phyloP scores from a whole-genome alignment of 2,888 invertebrate species.

The Andrena hattorfiana region DNA sequence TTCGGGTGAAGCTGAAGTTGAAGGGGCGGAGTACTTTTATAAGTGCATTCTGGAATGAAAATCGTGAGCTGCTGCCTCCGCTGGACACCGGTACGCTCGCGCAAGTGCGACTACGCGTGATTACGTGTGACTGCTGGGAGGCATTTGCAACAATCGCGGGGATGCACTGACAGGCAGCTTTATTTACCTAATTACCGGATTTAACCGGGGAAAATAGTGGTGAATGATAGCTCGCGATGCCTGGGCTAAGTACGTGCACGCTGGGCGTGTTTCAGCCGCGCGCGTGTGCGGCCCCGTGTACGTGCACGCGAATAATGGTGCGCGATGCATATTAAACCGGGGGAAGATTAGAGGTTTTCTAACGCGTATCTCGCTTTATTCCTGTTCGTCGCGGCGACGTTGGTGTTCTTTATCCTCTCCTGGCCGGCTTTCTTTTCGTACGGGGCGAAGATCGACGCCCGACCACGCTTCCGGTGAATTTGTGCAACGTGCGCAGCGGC shows the following conservation, averaged over 20 bases:
- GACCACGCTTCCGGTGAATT: conserved; percentile 21
- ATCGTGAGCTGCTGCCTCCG: conserved; percentile 12
- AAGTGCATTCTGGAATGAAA: not conserved
- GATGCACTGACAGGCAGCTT: conserved; percentile 68
- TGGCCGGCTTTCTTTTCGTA: not conserved
- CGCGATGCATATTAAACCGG: conserved; percentile 48
- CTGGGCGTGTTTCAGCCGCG: conserved; percentile 48
- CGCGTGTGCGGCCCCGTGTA: conserved; percentile 22
- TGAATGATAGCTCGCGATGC: conserved; percentile 57
- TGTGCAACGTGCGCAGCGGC: not conserved
- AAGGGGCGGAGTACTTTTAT: no score
- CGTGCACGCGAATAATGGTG: conserved; percentile 37
- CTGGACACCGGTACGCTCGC: conserved; percentile 29
- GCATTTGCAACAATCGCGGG: conserved; percentile 61
- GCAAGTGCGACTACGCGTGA: conserved; percentile 54
- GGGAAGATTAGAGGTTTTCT: conserved; percentile 55
- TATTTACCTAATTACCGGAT: conserved; percentile 75
- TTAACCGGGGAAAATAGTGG: conserved; percentile 65
- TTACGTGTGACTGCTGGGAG: conserved; percentile 56
- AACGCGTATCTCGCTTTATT: conserved; percentile 14
- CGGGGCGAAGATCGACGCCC: not conserved
- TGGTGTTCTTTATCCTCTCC: not conserved
- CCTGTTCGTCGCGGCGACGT: conserved; percentile 17
- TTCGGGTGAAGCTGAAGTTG: no score
- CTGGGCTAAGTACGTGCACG: conserved; percentile 54